Conservation (phyloP, 2,113 vertebrate genomes). For the Puffinus mauretanicus region DNA sequence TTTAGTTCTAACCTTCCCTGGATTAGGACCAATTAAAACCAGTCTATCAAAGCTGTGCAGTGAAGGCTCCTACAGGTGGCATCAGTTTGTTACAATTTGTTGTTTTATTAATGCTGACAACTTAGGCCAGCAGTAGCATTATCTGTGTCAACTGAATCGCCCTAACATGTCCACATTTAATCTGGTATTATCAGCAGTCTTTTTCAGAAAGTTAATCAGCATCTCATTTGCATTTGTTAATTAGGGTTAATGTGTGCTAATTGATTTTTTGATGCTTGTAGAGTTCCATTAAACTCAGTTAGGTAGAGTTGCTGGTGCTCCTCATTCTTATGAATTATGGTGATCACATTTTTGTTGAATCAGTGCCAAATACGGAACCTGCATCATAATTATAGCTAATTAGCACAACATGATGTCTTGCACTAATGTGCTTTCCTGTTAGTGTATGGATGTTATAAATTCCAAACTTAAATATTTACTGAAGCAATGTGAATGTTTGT, state of each 20-base stretch:
- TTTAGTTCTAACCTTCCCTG: background rate
- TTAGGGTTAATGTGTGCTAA: constrained; percentile 85
- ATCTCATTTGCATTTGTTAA: constrained; percentile 87
- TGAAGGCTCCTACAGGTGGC: constrained; percentile 61
- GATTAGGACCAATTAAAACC: background rate
- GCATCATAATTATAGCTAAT: constrained; percentile 88
- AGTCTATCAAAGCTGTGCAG: background rate
- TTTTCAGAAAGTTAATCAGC: constrained; percentile 86
- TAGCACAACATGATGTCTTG: constrained; percentile 73
- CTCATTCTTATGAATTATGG: constrained; percentile 78
- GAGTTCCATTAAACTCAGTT: constrained; percentile 81
- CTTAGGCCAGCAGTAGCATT: constrained; percentile 69
- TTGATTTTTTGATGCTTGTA: constrained; percentile 86
- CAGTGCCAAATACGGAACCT: constrained; percentile 73
- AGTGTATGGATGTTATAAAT: constrained; percentile 64
- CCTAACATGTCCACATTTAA: constrained; percentile 79
- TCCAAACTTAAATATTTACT: constrained; percentile 63
- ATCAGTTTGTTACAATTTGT: constrained; percentile 63
- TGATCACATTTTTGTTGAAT: constrained; percentile 80
- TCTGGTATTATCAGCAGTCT: constrained; percentile 70
- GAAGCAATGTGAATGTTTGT: background rate
- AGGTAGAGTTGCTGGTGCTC: constrained; percentile 75
- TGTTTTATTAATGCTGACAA: constrained; percentile 76
- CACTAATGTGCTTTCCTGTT: constrained; percentile 68
- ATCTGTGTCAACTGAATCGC: constrained; percentile 79